Evolutionary conservation across 2,797 vertebrate genomes (phyloP), one percentile per base, ranked within the genome.

Genomic region (Ctenopoma multispine): DNA sequence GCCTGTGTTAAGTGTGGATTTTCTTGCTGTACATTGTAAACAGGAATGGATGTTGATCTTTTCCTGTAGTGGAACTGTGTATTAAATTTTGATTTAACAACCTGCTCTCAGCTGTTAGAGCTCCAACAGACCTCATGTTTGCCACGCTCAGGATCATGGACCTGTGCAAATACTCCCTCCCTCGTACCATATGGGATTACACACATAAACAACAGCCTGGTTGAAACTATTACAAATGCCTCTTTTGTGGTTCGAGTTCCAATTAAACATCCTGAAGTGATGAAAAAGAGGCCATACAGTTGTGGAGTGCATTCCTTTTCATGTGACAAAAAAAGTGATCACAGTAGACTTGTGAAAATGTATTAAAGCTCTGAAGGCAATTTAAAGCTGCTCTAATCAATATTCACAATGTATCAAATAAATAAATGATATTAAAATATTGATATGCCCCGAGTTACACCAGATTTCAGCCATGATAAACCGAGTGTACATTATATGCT

Each of bases 11-110:
- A 23, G 65, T 72, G 63, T 79, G 84, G 82, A 89, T 84, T 71
- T 84, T 88, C 79, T 81, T 77, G 79, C 87, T 77, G 74, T 89
- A 86, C 71, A 79, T 89, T 91, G 86, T 91, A 90, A 93, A 92
- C 92, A 92, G 79, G 69, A 76, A 67, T 88, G 83, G 90, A 83
- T 87, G 85, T 89, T 89, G 75, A 90, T 89, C 82, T 81, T 79
- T 86, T 80, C 61, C 75, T 65, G 43, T 67, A 65, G 63, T 85
- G 66, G 72, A 71, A 72, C 41, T 85, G 80, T 87, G 75, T 89
- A 79, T 90, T 92, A 82, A 81, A 74, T 75, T 89, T 84, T 90
- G 70, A 91, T 90, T 90, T 89, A 82, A 89, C 77, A 72, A 71
- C 63, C 48, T 48, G 44, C 57, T 49, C 50, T 86, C 27, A 46